Conservation (phyloP, 2,888 invertebrate genomes). For the Thymelicus lineola region DNA sequence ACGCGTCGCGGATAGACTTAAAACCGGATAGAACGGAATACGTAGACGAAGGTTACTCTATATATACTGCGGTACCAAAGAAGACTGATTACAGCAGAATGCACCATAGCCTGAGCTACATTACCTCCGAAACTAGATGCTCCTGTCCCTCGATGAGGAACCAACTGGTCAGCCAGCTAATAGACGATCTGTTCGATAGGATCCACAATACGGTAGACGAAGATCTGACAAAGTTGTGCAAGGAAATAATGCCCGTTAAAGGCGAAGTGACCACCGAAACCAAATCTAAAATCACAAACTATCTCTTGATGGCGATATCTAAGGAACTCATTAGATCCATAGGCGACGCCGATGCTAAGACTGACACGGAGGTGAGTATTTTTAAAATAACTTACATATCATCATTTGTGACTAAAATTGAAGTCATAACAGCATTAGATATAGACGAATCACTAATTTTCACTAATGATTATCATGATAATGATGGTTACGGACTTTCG, state of each 20-base stretch:
- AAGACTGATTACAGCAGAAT: constrained; percentile 76
- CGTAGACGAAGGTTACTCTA: constrained; percentile 77
- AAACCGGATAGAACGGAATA: constrained; percentile 79
- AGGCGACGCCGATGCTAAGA: constrained; percentile 81
- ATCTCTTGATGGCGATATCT: constrained; percentile 81
- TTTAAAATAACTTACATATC: constrained; percentile 44
- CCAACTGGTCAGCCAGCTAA: constrained; percentile 77
- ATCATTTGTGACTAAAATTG: constrained; percentile 67
- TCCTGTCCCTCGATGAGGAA: constrained; percentile 78
- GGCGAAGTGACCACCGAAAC: constrained; percentile 70
- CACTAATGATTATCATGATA: constrained; percentile 52
- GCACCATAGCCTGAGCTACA: constrained; percentile 81
- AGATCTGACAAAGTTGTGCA: constrained; percentile 71
- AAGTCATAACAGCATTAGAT: constrained; percentile 56
- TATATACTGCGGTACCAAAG: constrained; percentile 80
- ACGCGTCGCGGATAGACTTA: constrained; percentile 74
- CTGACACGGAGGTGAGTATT: constrained; percentile 80
- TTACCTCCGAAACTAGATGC: constrained; percentile 72
- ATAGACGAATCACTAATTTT: constrained; percentile 51
- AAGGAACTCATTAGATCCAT: constrained; percentile 81
- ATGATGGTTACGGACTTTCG: constrained; percentile 55
- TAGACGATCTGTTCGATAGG: constrained; percentile 77
- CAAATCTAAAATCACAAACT: constrained; percentile 82
- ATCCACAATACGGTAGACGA: constrained; percentile 75
- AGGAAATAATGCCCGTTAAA: constrained; percentile 64